phyloP scores from a whole-genome alignment of 1,140 invertebrate genomes.

The Heliconius hermathena region DNA sequence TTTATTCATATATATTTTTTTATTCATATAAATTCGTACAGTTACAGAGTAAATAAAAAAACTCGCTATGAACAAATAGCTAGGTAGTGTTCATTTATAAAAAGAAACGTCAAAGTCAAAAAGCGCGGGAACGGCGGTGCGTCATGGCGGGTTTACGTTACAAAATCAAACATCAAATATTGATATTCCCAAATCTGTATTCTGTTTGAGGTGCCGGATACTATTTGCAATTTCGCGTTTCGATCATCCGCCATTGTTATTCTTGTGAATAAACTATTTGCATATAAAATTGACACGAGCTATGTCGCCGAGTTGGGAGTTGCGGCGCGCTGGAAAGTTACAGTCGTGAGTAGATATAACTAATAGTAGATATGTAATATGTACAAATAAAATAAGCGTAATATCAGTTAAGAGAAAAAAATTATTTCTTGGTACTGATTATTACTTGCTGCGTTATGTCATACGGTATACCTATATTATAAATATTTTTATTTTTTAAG shows the following conservation, averaged over 20 bases:
- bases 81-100: slow-evolving; percentile 6
- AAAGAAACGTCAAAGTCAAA: slow-evolving; percentile 42
- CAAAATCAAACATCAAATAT: slow-evolving; percentile 79
- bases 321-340: not conserved
- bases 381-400: too few relatives aligned
- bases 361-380: not conserved
- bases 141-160: slow-evolving; percentile 55
- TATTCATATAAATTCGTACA: too few relatives aligned
- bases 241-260: slow-evolving; percentile 59
- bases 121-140: slow-evolving; percentile 46
- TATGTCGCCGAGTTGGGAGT: slow-evolving; percentile 10
- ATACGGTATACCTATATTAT: too few relatives aligned
- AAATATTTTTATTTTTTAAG: too few relatives aligned
- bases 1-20: too few relatives aligned
- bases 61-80: not conserved
- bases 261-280: slow-evolving; percentile 60
- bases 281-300: slow-evolving; percentile 49
- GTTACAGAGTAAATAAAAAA: not conserved
- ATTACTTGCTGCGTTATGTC: too few relatives aligned
- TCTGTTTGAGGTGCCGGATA: slow-evolving; percentile 73
- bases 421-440: too few relatives aligned
- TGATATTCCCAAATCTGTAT: slow-evolving; percentile 75
- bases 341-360: not conserved
- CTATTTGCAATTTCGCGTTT: slow-evolving; percentile 71
- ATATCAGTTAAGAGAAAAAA: too few relatives aligned